These are phyloP conservation scores for Pomacea canaliculata DNA, from an alignment of 2,888 invertebrate species.

Conservation along the genomic window DNA sequence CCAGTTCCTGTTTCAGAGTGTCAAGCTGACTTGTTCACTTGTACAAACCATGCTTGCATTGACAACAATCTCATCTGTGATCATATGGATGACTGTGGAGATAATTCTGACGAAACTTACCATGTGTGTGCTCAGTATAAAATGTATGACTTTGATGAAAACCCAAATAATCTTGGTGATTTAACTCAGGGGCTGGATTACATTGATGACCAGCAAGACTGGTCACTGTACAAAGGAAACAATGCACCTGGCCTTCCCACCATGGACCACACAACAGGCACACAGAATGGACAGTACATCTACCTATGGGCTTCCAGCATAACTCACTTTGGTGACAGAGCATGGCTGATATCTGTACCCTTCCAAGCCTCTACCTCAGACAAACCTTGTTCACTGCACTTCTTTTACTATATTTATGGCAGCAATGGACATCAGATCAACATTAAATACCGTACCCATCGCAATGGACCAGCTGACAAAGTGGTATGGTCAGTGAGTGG, in stretches of 20 bases:
- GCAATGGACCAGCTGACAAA: slow-evolving; percentile 50
- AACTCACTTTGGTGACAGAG: slow-evolving; percentile 43
- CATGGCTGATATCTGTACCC: slow-evolving; percentile 52
- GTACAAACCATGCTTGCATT: slow-evolving; percentile 59
- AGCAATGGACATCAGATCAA: slow-evolving; percentile 44
- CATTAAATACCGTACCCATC: slow-evolving; percentile 50
- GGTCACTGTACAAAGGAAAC: slow-evolving; percentile 40
- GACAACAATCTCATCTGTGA: slow-evolving; percentile 50
- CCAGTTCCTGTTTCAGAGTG: slow-evolving; percentile 44
- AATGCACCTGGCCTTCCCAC: slow-evolving; percentile 43
- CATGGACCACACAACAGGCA: slow-evolving; percentile 57
- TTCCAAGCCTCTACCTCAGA: slow-evolving; percentile 37
- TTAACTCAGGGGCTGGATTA: slow-evolving; percentile 46
- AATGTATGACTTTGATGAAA: slow-evolving; percentile 52
- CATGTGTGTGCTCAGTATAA: slow-evolving; percentile 43
- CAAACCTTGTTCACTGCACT: slow-evolving; percentile 43
- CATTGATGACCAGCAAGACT: slow-evolving; percentile 57
- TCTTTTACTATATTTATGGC: slow-evolving; percentile 63
- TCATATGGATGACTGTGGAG: slow-evolving; percentile 64
- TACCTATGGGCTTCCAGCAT: slow-evolving; percentile 54
- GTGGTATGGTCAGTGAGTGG: slow-evolving; percentile 38
- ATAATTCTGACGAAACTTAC: slow-evolving; percentile 57
- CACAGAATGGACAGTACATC: slow-evolving; percentile 51
- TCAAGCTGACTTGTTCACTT: slow-evolving; percentile 42
- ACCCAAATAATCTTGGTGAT: slow-evolving; percentile 37